These are phyloP conservation scores for Vandiemenella viatica DNA, from an alignment of 2,888 invertebrate genomes.

Conservation along the genomic window DNA sequence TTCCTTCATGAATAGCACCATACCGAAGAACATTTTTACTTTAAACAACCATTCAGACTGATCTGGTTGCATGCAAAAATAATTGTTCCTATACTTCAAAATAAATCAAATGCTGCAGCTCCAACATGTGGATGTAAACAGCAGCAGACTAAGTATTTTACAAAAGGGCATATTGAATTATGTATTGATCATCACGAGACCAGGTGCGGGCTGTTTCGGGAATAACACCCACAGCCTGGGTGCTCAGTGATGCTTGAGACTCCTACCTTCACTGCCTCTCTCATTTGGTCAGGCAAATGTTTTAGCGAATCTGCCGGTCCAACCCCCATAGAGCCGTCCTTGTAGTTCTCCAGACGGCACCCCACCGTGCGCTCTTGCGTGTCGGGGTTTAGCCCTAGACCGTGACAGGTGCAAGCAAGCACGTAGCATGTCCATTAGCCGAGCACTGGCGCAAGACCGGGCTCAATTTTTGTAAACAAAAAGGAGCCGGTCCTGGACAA, in stretches of 20 bases:
- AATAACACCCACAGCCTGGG: neutral
- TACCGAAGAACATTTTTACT: too few relatives aligned
- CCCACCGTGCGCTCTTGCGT: constrained; percentile 34
- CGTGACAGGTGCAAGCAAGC: constrained; percentile 12
- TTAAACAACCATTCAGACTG: too few relatives aligned
- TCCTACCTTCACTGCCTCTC: constrained; percentile 25
- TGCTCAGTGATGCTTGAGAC: neutral
- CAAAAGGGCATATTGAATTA: neutral
- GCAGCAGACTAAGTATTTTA: neutral
- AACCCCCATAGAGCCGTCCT: constrained; percentile 31
- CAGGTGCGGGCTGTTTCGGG: neutral
- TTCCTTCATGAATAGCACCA: too few relatives aligned
- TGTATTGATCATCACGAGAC: neutral
- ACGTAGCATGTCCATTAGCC: constrained; percentile 3
- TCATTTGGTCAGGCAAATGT: constrained; percentile 26
- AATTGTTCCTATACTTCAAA: neutral
- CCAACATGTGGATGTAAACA: neutral
- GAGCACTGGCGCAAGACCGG: constrained; percentile 5
- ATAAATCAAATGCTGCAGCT: neutral
- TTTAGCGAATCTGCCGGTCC: constrained; percentile 25
- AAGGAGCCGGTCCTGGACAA: neutral
- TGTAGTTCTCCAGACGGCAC: constrained; percentile 37
- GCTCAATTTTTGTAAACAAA: constrained; percentile 1
- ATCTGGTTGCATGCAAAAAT: neutral
- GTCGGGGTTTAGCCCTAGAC: constrained; percentile 26